Evolutionary conservation across 2,797 vertebrate species (phyloP).

Genomic region (Urocyon cinereoargenteus): DNA sequence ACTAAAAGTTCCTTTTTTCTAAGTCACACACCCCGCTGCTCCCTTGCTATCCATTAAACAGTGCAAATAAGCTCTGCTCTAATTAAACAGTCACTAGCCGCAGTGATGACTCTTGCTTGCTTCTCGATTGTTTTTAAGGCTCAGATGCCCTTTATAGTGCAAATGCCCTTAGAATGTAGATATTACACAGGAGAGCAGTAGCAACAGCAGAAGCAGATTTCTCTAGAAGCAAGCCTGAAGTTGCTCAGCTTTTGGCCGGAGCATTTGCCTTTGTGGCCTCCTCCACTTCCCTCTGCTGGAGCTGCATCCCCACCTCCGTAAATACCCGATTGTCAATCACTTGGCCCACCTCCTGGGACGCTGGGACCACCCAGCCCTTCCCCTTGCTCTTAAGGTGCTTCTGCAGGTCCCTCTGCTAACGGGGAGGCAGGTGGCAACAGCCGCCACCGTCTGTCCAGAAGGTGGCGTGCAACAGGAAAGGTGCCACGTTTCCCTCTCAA

Average conservation of each 20-base stretch:
- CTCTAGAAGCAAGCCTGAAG: neutral
- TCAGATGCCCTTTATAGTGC: neutral
- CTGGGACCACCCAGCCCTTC: neutral
- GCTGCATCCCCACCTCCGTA: rapidly evolving
- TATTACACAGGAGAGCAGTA: neutral
- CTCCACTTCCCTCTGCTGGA: no score
- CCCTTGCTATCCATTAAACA: neutral
- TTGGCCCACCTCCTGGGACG: neutral
- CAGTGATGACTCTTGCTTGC: neutral
- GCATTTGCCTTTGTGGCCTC: rapidly evolving
- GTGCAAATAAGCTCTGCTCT: neutral
- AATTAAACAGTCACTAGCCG: neutral
- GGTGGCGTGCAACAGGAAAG: neutral
- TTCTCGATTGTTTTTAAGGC: neutral
- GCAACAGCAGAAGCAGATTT: neutral
- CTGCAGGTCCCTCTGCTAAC: neutral
- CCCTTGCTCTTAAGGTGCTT: neutral
- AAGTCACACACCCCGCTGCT: rapidly evolving
- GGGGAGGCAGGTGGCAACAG: neutral
- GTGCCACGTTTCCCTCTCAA: neutral
- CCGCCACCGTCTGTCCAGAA: neutral
- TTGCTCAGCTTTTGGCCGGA: neutral
- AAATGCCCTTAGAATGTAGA: neutral
- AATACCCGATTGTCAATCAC: rapidly evolving
- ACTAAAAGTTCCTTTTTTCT: neutral